Evolutionary conservation across 2,888 invertebrate species (phyloP), one percentile per base, ranked within the genome.

Genomic region (Caenorhabditis angaria): DNA sequence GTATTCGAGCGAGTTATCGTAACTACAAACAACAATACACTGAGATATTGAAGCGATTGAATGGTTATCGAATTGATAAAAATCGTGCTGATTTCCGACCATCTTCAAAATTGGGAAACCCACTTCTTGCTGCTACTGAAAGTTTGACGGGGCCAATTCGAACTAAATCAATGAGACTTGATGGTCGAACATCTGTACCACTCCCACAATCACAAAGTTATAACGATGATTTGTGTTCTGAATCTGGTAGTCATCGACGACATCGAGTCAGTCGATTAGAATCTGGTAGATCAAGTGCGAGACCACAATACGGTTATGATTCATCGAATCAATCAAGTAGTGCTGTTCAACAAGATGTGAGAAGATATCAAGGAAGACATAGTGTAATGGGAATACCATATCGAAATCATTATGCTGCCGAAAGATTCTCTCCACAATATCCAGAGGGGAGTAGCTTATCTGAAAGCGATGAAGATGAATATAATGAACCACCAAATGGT

Each of bases 121-220:
- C 73, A 28, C 51, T 73, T 20, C 22, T 73, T 14, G 73, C 65
- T 2, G 73, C 73, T n/a, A 68, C 73, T 18, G 72, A n/a, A n/a
- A n/a, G 72, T 18, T 22, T 72, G 8, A 25, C 70, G 0, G 67
- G 64, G 18, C 64, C 64, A 10, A 56, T 50, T 25, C 62, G 66
- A 6, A 29, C 25, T 8, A 35, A n/a, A 2, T 20, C 4, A 2
- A 55, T 35, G 22, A 24, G 72, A 4, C 67, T 64, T n/a, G 64
- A 67, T 47, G 72, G 72, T 50, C 50, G 73, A 53, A 41, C 62
- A 22, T 73, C 73, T 1, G 73, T 73, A 4, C 73, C 73, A 8
- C 50, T 73, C 20, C 64, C 64, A 14, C 61, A 72, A 22, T 61
- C 64, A 4, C 67, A 72, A 8, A 72, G 67, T 41, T 67, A 64